Base-by-base conservation (phyloP, 2,113 vertebrate genomes). In the Hippocampus mohnikei region DNA sequence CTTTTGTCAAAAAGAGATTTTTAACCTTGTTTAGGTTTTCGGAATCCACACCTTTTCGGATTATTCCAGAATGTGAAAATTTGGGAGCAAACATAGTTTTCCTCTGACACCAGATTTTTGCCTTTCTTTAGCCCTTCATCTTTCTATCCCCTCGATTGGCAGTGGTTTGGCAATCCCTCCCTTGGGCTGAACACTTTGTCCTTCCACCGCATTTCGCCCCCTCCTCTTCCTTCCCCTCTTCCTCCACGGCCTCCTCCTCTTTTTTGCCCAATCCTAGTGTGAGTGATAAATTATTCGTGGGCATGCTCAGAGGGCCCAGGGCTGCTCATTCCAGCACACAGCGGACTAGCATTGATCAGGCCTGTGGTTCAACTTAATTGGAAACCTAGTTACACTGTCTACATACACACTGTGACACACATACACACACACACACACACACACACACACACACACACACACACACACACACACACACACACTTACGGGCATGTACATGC, bases 261-360 rank as follows among this genome's bases (percentile, higher is more conserved):
- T 80, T 83, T 67, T 72, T 82, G 85, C 83, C 76, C 69, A 58
- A 77, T 77, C 83, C 86, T 78, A 81, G 77, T 84, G 83, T 87
- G 89, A 89, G 85, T 91, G 90, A 91, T 92, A 91, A 91, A 93
- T 93, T 92, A 92, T 91, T 91, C 82, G 85, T 89, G 86, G 81
- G 82, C 90, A 90, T 90, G 89, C 88, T 90, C 90, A n/a, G 83
- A 90, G 85, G 89, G 91, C 87, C 89, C 88, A 87, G 81, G 86
- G 90, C 90, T 92, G 87, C 88, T 92, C 90, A 92, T 91, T 91
- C 90, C 88, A 87, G 83, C 87, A 87, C 88, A 88, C 89, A 89
- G 87, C 87, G 83, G 85, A 88, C 86, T 85, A 81, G 83, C 88
- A 91, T 91, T 90, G 88, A 92, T 92, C 90, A 85, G 81, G 84